Evolutionary conservation across 1,140 invertebrate species (phyloP).

Genomic region (Reticulitermes speratus): DNA sequence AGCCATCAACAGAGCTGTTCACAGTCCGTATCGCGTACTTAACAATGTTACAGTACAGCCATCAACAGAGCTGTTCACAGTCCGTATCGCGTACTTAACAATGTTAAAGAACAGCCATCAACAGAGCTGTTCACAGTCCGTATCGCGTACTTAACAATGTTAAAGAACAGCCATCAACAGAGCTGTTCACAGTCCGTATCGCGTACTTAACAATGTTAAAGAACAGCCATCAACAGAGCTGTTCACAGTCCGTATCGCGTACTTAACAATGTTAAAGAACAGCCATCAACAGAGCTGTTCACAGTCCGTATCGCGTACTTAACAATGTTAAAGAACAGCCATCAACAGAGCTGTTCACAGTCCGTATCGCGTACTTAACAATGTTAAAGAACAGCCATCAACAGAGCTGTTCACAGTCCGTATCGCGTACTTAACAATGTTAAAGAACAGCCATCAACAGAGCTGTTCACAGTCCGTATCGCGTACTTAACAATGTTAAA

Average conservation of each 20-base stretch:
- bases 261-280: background rate
- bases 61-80: too few relatives aligned
- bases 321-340: background rate
- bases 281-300: background rate
- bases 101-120: background rate
- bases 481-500: background rate
- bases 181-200: too few relatives aligned
- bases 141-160: background rate
- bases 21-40: too few relatives aligned
- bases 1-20: background rate
- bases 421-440: background rate
- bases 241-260: too few relatives aligned
- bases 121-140: too few relatives aligned
- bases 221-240: background rate
- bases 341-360: too few relatives aligned
- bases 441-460: background rate
- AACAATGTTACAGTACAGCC: background rate
- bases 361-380: background rate
- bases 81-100: background rate
- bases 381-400: background rate
- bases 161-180: background rate
- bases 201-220: background rate
- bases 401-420: too few relatives aligned
- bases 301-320: too few relatives aligned
- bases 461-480: background rate